phyloP scores from a whole-genome alignment of 2,113 vertebrate genomes.

The Pipa parva region DNA sequence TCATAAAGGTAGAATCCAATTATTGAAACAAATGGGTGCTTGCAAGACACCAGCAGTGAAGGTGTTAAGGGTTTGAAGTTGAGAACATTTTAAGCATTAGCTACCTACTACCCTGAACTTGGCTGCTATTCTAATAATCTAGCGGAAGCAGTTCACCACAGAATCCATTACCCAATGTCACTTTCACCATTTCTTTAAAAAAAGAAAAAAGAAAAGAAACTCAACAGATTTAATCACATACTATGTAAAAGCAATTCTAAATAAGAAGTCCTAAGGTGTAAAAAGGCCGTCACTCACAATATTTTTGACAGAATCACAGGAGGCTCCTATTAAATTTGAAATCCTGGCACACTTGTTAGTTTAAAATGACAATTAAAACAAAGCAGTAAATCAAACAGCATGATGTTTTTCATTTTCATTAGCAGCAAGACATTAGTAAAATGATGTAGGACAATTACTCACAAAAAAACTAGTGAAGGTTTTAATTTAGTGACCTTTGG shows the following conservation, averaged over 20 bases:
- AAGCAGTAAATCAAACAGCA: slow-evolving; percentile 41
- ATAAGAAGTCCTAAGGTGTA: slow-evolving; percentile 39
- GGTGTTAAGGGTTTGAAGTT: slow-evolving; percentile 11
- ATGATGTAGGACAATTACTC: slow-evolving; percentile 45
- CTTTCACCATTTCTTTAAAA: slow-evolving; percentile 7
- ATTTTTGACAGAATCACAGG: slow-evolving; percentile 36
- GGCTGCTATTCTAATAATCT: slow-evolving; percentile 34
- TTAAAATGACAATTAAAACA: slow-evolving; percentile 44
- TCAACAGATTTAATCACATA: slow-evolving; percentile 40
- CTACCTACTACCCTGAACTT: slow-evolving; percentile 35
- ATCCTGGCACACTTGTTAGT: slow-evolving; percentile 35
- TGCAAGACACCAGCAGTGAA: slow-evolving; percentile 15
- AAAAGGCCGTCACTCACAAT: slow-evolving; percentile 38
- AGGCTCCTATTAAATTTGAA: slow-evolving; percentile 23
- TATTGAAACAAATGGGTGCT: too few relatives aligned
- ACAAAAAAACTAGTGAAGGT: slow-evolving; percentile 25
- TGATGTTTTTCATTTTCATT: slow-evolving; percentile 38
- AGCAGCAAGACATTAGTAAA: slow-evolving; percentile 41
- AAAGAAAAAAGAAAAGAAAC: background rate
- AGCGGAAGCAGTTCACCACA: slow-evolving; percentile 25
- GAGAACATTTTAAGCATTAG: slow-evolving; percentile 29
- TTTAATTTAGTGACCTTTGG: slow-evolving; percentile 44
- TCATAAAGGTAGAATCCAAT: too few relatives aligned
- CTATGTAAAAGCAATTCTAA: slow-evolving; percentile 34
- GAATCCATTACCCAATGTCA: slow-evolving; percentile 38